Conservation (phyloP, 2,888 invertebrate species). For the Proisotoma minuta region DNA sequence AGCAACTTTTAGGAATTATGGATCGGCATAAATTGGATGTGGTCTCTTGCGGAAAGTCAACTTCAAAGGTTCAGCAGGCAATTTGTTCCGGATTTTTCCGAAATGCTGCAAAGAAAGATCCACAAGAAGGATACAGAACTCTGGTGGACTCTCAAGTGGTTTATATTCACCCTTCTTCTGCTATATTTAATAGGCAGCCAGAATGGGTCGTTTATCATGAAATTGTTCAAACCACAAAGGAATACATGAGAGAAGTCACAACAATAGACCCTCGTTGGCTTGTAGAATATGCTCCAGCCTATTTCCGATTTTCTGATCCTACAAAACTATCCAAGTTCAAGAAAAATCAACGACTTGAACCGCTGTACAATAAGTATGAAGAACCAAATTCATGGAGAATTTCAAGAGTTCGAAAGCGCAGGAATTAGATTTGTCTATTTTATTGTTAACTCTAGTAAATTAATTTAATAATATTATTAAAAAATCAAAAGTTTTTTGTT, state of each 20-base stretch:
- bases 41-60: constrained; percentile 92
- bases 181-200: constrained; percentile 95
- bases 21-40: constrained; percentile 94
- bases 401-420: constrained; percentile 78
- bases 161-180: constrained; percentile 97
- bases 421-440: constrained; percentile 62
- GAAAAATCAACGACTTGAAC: constrained; percentile 96
- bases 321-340: constrained; percentile 98
- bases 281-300: constrained; percentile 97
- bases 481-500: too few species aligned
- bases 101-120: constrained; percentile 98
- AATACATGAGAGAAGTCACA: constrained; percentile 98
- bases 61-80: constrained; percentile 92
- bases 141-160: constrained; percentile 96
- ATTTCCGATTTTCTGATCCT: constrained; percentile 98
- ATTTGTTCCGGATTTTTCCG: constrained; percentile 98
- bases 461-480: too few species aligned
- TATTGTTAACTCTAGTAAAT: too few species aligned
- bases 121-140: constrained; percentile 93
- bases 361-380: constrained; percentile 97
- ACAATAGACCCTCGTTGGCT: constrained; percentile 97
- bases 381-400: constrained; percentile 99
- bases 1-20: constrained; percentile 96
- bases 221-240: constrained; percentile 95
- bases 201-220: constrained; percentile 99